phyloP scores from a whole-genome alignment of 2,797 vertebrate species.

The Kryptolebias ocellatus region DNA sequence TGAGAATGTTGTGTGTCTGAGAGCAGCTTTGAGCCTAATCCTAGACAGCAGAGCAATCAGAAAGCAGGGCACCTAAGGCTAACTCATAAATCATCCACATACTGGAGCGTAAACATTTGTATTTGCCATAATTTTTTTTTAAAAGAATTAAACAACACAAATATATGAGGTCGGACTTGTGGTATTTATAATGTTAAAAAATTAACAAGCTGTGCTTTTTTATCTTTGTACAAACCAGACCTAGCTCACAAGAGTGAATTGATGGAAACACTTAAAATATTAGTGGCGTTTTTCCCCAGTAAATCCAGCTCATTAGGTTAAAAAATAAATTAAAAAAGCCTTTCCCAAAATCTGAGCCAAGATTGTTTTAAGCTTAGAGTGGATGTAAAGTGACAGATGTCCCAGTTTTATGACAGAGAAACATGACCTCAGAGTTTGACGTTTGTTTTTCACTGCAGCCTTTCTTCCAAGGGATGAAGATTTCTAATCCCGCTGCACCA shows the following conservation, averaged over 20 bases:
- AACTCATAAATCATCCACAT: conserved; percentile 20
- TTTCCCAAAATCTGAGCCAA: not conserved
- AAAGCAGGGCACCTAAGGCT: conserved; percentile 54
- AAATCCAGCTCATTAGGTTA: not conserved
- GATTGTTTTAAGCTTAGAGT: not conserved
- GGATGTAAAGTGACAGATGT: conserved; percentile 25
- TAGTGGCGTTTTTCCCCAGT: not conserved
- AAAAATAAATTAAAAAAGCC: conserved; percentile 1
- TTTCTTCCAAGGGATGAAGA: conserved; percentile 62
- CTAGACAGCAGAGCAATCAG: conserved; percentile 61
- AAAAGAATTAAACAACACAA: not conserved
- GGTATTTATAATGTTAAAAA: too few species aligned
- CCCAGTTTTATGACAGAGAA: conserved; percentile 6
- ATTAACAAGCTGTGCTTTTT: conserved; percentile 1
- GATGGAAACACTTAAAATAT: not conserved
- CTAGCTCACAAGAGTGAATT: conserved; percentile 14
- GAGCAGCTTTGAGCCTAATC: conserved; percentile 75
- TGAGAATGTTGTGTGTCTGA: conserved; percentile 44
- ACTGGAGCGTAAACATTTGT: not conserved
- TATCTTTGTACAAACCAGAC: conserved; percentile 10
- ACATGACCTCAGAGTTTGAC: conserved; percentile 28
- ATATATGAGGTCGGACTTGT: too few species aligned
- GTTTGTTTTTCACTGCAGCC: conserved; percentile 28
- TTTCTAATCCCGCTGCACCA: conserved; percentile 66
- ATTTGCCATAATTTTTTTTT: not conserved